Evolutionary conservation across 2,113 vertebrate genomes (phyloP).

Genomic region (Chrysochloris asiatica): DNA sequence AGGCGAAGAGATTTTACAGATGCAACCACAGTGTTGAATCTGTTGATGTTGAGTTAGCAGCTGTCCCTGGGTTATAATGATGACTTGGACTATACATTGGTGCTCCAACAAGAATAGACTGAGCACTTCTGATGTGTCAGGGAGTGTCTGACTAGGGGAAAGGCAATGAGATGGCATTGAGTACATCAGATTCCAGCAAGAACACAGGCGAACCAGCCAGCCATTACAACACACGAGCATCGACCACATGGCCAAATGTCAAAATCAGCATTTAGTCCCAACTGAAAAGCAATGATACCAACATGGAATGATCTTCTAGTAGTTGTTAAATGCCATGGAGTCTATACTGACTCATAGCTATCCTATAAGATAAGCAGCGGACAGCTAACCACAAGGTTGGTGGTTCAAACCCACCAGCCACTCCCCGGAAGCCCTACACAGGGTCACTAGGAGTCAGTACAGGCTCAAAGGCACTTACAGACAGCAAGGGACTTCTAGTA

Average conservation of each 20-base stretch:
- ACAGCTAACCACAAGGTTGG: too few relatives aligned
- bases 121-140: background rate
- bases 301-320: background rate
- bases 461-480: too few relatives aligned
- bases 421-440: too few relatives aligned
- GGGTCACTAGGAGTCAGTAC: too few relatives aligned
- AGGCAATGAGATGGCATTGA: background rate
- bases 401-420: too few relatives aligned
- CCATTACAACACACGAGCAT: background rate
- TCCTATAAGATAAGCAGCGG: too few relatives aligned
- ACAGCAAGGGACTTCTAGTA: too few relatives aligned
- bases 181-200: background rate
- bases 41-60: background rate
- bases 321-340: too few relatives aligned
- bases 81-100: background rate
- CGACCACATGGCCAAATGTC: background rate
- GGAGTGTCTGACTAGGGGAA: background rate
- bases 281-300: background rate
- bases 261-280: background rate
- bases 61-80: background rate
- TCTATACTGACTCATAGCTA: too few relatives aligned
- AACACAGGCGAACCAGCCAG: background rate
- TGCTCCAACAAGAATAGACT: background rate
- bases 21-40: background rate
- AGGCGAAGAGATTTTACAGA: background rate